These are phyloP conservation scores for Notarius lentiginosus DNA, from an alignment of 2,113 vertebrate genomes.

Conservation along the genomic window DNA sequence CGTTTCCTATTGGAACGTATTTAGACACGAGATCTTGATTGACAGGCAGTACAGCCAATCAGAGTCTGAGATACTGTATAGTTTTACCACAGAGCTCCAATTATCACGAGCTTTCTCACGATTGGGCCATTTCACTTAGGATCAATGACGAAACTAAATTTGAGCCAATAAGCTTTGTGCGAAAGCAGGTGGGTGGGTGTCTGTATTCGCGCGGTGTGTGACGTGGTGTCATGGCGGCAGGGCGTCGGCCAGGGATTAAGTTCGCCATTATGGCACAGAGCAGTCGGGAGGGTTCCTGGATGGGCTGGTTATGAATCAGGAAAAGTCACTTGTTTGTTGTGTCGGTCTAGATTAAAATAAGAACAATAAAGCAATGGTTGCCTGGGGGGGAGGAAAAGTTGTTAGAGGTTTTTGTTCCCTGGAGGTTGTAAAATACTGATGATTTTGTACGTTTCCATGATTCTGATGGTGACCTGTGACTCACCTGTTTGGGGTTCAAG, in stretches of 20 bases:
- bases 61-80: conserved; percentile 8
- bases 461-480: neutral
- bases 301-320: neutral
- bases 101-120: neutral
- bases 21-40: neutral
- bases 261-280: conserved; percentile 35
- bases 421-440: no score
- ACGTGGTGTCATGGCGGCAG: conserved; percentile 15
- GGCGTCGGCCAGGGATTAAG: conserved; percentile 38
- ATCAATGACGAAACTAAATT: conserved; percentile 21
- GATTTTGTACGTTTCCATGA: neutral
- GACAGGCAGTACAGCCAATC: conserved; percentile 35
- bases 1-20: conserved; percentile 36
- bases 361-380: neutral
- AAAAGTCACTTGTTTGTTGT: neutral
- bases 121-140: conserved; percentile 10
- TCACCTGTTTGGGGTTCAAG: neutral
- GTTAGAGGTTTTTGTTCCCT: neutral
- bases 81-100: neutral
- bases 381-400: no score
- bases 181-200: neutral
- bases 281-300: no score
- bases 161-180: conserved; percentile 30
- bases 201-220: neutral
- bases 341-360: neutral